Evolutionary conservation across 2,888 invertebrate species (phyloP).

Genomic region (Dendrolimus pini): DNA sequence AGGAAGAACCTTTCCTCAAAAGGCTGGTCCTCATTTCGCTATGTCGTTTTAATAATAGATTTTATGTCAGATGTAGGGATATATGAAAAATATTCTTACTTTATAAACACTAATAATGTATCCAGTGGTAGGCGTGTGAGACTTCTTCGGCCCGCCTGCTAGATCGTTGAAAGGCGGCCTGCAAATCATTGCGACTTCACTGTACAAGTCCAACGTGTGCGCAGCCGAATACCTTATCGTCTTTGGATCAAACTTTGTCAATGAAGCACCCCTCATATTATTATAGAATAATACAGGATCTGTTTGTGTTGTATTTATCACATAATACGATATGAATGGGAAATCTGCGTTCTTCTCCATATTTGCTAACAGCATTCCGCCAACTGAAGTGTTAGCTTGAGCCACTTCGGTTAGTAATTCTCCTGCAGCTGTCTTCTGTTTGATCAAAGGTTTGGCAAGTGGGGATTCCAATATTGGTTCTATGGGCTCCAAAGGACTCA

Average conservation of each 20-base stretch:
- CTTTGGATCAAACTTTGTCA: conserved; percentile 91
- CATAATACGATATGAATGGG: conserved; percentile 93
- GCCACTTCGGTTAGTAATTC: conserved; percentile 86
- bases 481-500: conserved; percentile 91
- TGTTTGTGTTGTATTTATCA: conserved; percentile 91
- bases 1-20: too few relatives aligned
- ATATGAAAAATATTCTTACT: conserved; percentile 35
- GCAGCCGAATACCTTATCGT: conserved; percentile 87
- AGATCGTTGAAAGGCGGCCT: conserved; percentile 89
- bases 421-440: conserved; percentile 86
- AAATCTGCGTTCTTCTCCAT: conserved; percentile 94
- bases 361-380: conserved; percentile 91
- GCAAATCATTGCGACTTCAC: conserved; percentile 94
- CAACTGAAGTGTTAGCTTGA: conserved; percentile 83
- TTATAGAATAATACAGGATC: conserved; percentile 92
- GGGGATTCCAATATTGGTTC: conserved; percentile 92
- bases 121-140: conserved; percentile 88
- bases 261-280: conserved; percentile 87
- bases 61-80: too few relatives aligned
- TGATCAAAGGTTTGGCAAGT: conserved; percentile 84
- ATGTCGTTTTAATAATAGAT: too few relatives aligned
- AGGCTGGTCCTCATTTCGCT: too few relatives aligned
- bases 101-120: conserved; percentile 96
- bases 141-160: conserved; percentile 85
- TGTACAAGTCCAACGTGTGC: conserved; percentile 91